Evolutionary conservation across 2,888 invertebrate species (phyloP).

Genomic region (Ormyrus rosae): DNA sequence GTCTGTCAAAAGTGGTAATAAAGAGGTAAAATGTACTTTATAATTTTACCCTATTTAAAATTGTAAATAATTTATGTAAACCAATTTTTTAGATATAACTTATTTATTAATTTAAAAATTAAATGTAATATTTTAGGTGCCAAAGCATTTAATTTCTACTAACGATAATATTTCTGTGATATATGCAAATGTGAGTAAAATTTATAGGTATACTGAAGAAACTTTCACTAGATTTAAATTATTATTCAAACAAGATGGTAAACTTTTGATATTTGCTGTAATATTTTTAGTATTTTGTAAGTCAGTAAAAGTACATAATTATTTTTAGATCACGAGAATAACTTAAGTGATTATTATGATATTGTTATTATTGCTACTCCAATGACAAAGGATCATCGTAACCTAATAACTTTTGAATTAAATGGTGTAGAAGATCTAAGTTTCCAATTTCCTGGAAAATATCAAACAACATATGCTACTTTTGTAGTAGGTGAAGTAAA

Average conservation of each 20-base stretch:
- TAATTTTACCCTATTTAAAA: no score
- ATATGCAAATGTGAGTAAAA: slow-evolving; percentile 64
- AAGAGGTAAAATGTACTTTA: slow-evolving; percentile 67
- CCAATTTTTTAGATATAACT: background rate
- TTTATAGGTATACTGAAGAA: slow-evolving; percentile 59
- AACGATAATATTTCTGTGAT: slow-evolving; percentile 65
- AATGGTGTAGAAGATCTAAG: slow-evolving; percentile 71
- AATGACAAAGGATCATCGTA: slow-evolving; percentile 74
- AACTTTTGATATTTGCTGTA: background rate
- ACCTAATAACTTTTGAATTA: slow-evolving; percentile 74
- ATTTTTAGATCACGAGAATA: slow-evolving; percentile 61
- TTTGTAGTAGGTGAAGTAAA: slow-evolving; percentile 78
- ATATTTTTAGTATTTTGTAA: background rate
- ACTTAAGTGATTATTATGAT: slow-evolving; percentile 75
- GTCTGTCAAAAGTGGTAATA: slow-evolving; percentile 80
- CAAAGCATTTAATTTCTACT: slow-evolving; percentile 66
- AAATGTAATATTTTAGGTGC: slow-evolving; percentile 63
- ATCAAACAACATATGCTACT: slow-evolving; percentile 78
- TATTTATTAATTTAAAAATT: background rate
- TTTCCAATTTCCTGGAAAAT: slow-evolving; percentile 73
- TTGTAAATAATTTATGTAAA: no score
- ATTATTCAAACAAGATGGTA: slow-evolving; percentile 64
- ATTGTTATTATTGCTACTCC: slow-evolving; percentile 80
- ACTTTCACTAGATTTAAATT: slow-evolving; percentile 65
- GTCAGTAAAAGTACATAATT: slow-evolving; percentile 3